Conservation (phyloP, 35 echinoderm and acorn worm species). For the Acanthaster planci region DNA sequence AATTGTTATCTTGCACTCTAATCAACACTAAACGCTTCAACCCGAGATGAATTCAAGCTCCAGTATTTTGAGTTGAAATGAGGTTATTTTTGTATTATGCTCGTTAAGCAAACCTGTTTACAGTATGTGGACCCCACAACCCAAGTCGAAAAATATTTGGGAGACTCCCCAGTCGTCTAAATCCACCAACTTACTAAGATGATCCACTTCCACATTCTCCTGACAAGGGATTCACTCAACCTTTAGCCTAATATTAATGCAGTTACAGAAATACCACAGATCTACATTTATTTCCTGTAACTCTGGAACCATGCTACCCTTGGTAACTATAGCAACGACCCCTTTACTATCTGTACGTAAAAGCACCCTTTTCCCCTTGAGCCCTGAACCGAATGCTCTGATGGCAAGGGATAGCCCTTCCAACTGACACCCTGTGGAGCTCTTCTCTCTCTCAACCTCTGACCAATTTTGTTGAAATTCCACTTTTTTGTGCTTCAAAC, state of each 20-base stretch:
- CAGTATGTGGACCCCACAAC: conserved; percentile 54
- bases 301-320: no score
- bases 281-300: conserved; percentile 3
- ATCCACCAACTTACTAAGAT: no score
- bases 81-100: conserved; percentile 14
- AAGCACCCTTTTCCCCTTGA: conserved; percentile 2
- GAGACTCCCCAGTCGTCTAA: no score
- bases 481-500: not conserved
- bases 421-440: conserved; percentile 62
- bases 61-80: conserved; percentile 52
- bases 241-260: conserved; percentile 8
- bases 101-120: conserved; percentile 57
- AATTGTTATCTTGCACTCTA: conserved; percentile 47
- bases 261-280: conserved; percentile 32
- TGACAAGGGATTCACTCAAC: no score
- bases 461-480: conserved; percentile 29
- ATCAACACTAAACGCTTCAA: conserved; percentile 40
- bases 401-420: conserved; percentile 35
- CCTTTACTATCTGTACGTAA: conserved; percentile 46
- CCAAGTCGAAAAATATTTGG: conserved; percentile 21
- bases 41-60: no score
- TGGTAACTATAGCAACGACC: conserved; percentile 17
- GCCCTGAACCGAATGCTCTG: not conserved
- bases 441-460: not conserved
- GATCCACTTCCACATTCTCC: no score